Evolutionary conservation across 2,797 vertebrate species (phyloP), one percentile per base, ranked within the genome.

Genomic region (Tinamus major): DNA sequence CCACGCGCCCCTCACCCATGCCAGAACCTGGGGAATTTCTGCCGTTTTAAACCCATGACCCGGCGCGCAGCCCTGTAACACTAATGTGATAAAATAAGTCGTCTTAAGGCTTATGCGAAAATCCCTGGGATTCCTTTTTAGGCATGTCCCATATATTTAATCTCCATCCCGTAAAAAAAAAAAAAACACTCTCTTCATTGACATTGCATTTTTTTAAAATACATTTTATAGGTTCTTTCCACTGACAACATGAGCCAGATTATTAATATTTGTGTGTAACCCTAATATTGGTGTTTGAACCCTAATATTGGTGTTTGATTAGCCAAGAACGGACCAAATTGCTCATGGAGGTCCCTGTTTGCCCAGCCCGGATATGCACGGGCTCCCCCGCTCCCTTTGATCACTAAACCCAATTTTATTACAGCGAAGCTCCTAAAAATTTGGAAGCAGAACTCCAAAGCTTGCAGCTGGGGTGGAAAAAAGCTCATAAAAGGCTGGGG

Each of bases 401-500:
- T 95, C 89, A 9, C 90, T 95, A 95, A 96, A 86, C 89, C 91
- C 80, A 6, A 9, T 37, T 96, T 97, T 87, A 96, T 96, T 89
- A 55, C 87, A 69, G 14, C 62, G 79, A 10, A 35, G 59, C 92
- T 77, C 41, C 80, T 41, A 2, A 9, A 71, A 71, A 89, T 64
- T 67, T 56, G 27, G 72, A 77, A 92, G 85, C 42, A 0, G 56
- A 3, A 8, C 78, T 87, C 71, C 29, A 92, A 89, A 86, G 92
- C 90, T 80, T 18, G 88, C 77, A 33, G 93, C 67, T 61, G 70
- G 51, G 67, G 51, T 68, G 41, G 23, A 49, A 53, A 42, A 74
- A 70, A 35, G 74, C 92, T 70, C 76, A 69, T 69, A 17, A 92
- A 91, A 75, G 23, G 71, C 53, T 24, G 41, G 1, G 7, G 79